Conservation (phyloP, 2,113 vertebrate genomes). For the Chelonoidis abingdonii region DNA sequence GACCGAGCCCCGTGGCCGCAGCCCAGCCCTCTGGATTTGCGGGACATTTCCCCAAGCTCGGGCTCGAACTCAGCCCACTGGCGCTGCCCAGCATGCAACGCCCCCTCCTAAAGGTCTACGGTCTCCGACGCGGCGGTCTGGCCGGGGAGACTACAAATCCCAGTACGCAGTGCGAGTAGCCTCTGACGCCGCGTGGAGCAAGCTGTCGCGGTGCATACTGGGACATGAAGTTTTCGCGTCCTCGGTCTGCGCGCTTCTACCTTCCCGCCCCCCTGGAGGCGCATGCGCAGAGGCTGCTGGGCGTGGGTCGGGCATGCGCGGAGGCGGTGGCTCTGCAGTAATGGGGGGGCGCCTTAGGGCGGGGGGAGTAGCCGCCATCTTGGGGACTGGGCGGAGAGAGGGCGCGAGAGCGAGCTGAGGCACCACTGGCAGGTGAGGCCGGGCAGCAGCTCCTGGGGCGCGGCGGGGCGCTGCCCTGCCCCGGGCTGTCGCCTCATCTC, state of each 20-base stretch:
- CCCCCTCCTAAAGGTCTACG: neutral
- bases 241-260: too few species aligned
- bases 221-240: neutral
- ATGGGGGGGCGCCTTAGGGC: constrained; percentile 44
- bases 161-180: fast-evolving
- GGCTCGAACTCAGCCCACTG: fast-evolving
- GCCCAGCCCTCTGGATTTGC: neutral
- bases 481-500: too few species aligned
- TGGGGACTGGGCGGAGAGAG: constrained; percentile 13
- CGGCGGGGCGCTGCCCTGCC: neutral
- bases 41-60: neutral
- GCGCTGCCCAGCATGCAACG: fast-evolving
- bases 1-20: too few species aligned
- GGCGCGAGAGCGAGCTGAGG: neutral
- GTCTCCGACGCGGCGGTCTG: neutral
- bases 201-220: fast-evolving
- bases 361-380: constrained; percentile 64
- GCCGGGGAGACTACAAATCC: neutral
- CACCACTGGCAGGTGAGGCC: neutral
- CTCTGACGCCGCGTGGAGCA: fast-evolving
- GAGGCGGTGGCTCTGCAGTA: constrained; percentile 61
- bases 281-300: neutral
- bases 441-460: fast-evolving
- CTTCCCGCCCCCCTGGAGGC: fast-evolving
- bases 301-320: constrained; percentile 49